Evolutionary conservation across 2,113 vertebrate genomes (phyloP).

Genomic region (Amphiprion ocellaris): DNA sequence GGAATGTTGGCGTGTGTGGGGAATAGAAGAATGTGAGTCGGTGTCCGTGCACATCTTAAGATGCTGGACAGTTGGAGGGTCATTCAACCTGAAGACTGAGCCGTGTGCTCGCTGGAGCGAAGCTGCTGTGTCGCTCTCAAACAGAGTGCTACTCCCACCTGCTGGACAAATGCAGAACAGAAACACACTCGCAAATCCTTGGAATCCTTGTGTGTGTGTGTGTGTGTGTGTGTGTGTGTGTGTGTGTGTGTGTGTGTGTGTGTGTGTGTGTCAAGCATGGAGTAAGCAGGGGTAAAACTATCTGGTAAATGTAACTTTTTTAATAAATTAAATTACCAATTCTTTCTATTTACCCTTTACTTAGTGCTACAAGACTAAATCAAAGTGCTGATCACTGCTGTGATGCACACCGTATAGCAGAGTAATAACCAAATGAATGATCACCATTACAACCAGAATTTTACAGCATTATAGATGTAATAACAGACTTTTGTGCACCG

Average conservation of each 20-base stretch:
- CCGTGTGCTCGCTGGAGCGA: neutral
- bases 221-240: neutral
- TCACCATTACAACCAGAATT: neutral
- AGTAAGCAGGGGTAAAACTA: neutral
- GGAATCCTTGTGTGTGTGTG: neutral
- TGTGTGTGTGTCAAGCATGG: neutral
- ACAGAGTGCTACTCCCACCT: conserved; percentile 79
- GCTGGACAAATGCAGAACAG: conserved; percentile 54
- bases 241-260: neutral
- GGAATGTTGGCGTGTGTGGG: neutral
- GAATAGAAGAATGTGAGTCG: conserved; percentile 7
- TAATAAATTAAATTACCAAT: neutral
- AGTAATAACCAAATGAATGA: conserved; percentile 1
- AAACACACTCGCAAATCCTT: neutral
- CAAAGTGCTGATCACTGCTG: neutral
- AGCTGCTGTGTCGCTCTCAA: neutral
- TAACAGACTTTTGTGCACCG: neutral
- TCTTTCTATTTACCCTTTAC: neutral
- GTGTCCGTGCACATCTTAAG: conserved; percentile 8
- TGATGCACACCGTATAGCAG: neutral
- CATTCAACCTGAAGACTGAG: conserved; percentile 47
- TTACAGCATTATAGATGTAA: conserved; percentile 11
- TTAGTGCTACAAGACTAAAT: neutral
- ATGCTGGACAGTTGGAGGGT: conserved; percentile 23
- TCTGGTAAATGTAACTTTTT: neutral